Base-by-base conservation (phyloP, 2,888 invertebrate genomes). In the Axea sp. region DNA sequence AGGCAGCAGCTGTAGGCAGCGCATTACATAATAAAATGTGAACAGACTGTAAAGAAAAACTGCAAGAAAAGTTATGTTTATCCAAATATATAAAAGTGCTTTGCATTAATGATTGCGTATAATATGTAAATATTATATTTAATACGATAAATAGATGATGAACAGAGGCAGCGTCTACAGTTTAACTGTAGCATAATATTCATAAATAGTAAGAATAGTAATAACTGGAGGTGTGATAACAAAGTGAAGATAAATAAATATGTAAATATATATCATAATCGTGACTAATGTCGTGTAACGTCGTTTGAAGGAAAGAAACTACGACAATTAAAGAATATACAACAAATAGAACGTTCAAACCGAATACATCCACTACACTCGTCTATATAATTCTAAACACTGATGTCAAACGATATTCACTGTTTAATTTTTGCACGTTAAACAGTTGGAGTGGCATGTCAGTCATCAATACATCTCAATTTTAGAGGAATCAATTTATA, bases 21-120 rank as follows among this genome's bases (percentile, higher is more conserved):
- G 82, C 81, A 82, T 80, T 82, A 82, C 79, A 83, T 80, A 88
- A 86, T 88, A 87, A 88, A 88, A 86, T 72, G 80, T 81, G 69
- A 78, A 73, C 83, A 82, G 79, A 84, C 81, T 83, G 81, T 80
- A 81, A 82, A 84, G 81, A 81, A 80, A 80, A 82, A 80, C 79
- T 84, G 79, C 80, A 81, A 84, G 79, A 81, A 79, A 83, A 79
- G 82, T 75, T 73, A 77, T 73, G 68, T 76, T 71, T 74, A 65
- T 68, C 51, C 41, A 59, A 69, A 51, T 64, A 62, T 55, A 37
- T 47, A 59, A 72, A 69, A 22, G 73, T 73, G 73, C 76, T 73
- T 73, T 59, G 67, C 71, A 72, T 67, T 53, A 51, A 57, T 67
- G 43, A 26, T 51, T 51, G 67, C 67, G 37, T 39, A 51, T 55